Percentiles rank a stretch among this genome's conserved stretches.
Evolutionary conservation across 2,113 vertebrate genomes (phyloP).

Genomic region (Muntiacus reevesi): DNA sequence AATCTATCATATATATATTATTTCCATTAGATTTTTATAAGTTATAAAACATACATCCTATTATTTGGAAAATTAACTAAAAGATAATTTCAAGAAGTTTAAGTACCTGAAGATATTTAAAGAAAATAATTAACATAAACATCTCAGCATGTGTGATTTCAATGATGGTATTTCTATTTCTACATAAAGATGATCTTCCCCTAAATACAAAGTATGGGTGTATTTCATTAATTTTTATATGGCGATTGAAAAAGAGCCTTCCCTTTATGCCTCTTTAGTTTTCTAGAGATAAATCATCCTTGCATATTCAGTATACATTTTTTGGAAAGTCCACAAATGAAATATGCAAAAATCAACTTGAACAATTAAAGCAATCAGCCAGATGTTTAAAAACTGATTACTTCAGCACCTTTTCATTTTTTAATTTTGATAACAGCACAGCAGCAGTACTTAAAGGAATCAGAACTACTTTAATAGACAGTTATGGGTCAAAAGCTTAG

Average conservation of each 20-base stretch:
- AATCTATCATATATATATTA: neutral
- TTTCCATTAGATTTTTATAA: neutral
- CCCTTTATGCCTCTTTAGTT: neutral
- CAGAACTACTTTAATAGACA: neutral
- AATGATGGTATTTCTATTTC: neutral
- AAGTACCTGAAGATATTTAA: neutral
- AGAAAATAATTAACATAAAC: neutral
- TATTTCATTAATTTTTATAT: neutral
- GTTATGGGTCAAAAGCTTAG: neutral
- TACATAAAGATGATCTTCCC: neutral
- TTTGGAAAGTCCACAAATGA: neutral
- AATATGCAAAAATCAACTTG: neutral
- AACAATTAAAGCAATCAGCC: neutral
- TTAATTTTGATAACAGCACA: neutral
- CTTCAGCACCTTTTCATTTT: neutral
- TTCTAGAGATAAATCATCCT: neutral
- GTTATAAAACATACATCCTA: neutral
- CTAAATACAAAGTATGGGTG: neutral
- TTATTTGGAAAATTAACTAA: conserved; percentile 6
- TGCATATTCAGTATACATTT: neutral
- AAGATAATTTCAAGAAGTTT: conserved; percentile 9
- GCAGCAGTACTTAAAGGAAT: neutral
- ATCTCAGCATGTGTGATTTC: neutral
- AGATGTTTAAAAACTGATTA: neutral
- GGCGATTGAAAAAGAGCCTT: neutral